Evolutionary conservation across 2,888 invertebrate species (phyloP).

Genomic region (Orthosia cruda): DNA sequence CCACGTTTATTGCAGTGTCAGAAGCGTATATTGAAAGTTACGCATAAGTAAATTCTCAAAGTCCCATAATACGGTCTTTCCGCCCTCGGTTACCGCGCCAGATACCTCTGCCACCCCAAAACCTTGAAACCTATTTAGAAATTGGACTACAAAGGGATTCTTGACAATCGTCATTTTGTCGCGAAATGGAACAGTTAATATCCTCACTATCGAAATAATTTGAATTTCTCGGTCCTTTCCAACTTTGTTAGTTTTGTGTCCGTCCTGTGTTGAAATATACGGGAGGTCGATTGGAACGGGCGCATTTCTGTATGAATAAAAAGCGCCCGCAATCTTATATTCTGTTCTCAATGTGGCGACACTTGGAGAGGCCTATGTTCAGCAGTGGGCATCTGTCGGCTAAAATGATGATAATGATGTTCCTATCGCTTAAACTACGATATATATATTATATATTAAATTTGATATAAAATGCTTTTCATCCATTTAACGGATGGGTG

Average conservation of each 20-base stretch:
- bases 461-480: no score
- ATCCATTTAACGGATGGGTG: no score
- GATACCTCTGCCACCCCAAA: conserved; percentile 18
- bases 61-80: no score
- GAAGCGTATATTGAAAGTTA: no score
- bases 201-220: conserved; percentile 57
- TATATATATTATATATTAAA: no score
- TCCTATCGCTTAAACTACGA: no score
- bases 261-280: conserved; percentile 11
- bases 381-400: no score
- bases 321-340: no score
- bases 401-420: no score
- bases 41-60: neutral
- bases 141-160: conserved; percentile 40
- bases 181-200: conserved; percentile 39
- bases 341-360: no score
- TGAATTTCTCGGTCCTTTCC: conserved; percentile 54
- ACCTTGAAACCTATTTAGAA: conserved; percentile 27
- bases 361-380: no score
- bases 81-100: neutral
- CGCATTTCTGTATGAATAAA: neutral
- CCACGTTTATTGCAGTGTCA: no score
- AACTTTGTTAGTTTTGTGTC: conserved; percentile 37
- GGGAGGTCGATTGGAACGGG: neutral
- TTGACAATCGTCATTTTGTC: conserved; percentile 44